A percentile compares a stretch with the other conserved stretches of the same genome.
These are phyloP conservation scores for Drosophila pseudoananassae DNA, from an alignment of 1,140 invertebrate genomes.

Conservation along the genomic window DNA sequence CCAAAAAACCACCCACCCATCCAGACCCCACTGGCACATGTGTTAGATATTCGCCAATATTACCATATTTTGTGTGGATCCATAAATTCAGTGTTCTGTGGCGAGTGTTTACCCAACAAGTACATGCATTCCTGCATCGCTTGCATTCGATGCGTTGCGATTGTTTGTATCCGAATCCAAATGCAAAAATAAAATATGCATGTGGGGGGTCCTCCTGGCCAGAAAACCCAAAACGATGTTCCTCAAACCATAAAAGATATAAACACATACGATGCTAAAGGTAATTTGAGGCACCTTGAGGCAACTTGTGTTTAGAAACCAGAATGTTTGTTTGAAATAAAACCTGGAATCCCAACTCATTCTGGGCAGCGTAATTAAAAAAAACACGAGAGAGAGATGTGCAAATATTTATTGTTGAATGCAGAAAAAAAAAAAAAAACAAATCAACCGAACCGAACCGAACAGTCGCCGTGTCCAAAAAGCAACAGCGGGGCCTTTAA, in stretches of 20 bases:
- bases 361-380: conserved; percentile 41
- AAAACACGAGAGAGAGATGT: conserved; percentile 3
- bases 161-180: conserved; percentile 16
- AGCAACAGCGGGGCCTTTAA: conserved; percentile 53
- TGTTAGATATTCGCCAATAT: background rate
- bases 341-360: conserved; percentile 5
- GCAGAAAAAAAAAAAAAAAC: conserved; percentile 7
- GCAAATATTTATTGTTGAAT: conserved; percentile 44
- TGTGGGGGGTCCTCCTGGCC: conserved; percentile 8
- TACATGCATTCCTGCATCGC: conserved; percentile 45
- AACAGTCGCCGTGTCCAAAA: background rate
- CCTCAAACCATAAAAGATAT: background rate
- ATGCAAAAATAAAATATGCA: conserved; percentile 20
- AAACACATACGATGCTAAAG: background rate
- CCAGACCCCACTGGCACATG: background rate
- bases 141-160: conserved; percentile 14
- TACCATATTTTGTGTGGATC: conserved; percentile 28
- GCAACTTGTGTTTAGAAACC: no score
- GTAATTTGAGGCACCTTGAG: background rate
- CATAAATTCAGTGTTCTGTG: conserved; percentile 30
- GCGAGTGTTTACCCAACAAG: conserved; percentile 30
- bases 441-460: background rate
- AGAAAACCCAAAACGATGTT: background rate
- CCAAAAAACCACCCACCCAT: conserved; percentile 1
- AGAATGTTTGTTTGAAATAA: background rate